A percentile compares a stretch with the other conserved stretches of the same genome.
These are phyloP conservation scores for Ferdinandea cuprea DNA, from an alignment of 2,888 invertebrate species.

Conservation along the genomic window DNA sequence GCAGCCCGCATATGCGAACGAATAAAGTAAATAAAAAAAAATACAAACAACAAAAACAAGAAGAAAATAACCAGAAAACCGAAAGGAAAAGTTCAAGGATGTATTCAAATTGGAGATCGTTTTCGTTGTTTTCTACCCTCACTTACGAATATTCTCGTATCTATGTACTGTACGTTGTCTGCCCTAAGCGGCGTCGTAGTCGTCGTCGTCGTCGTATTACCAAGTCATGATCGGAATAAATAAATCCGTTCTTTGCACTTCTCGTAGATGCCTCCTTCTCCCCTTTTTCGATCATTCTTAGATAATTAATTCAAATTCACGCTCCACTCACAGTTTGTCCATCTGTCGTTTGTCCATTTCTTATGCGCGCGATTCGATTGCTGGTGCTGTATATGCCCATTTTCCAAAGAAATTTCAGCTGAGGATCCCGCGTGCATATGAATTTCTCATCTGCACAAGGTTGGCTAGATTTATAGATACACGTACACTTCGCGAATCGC, in stretches of 20 bases:
- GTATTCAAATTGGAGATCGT: slow-evolving; percentile 64
- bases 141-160: neutral
- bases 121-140: slow-evolving; percentile 23
- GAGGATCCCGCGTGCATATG: slow-evolving; percentile 70
- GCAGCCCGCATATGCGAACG: slow-evolving; percentile 41
- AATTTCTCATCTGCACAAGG: slow-evolving; percentile 48
- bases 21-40: neutral
- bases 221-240: slow-evolving; percentile 69
- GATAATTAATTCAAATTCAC: slow-evolving; percentile 73
- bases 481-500: slow-evolving; percentile 56
- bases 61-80: slow-evolving; percentile 11
- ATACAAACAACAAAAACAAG: slow-evolving; percentile 20
- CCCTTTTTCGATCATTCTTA: slow-evolving; percentile 27
- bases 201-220: slow-evolving; percentile 35
- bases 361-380: neutral
- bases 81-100: slow-evolving; percentile 74
- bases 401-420: slow-evolving; percentile 68
- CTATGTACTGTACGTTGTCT: slow-evolving; percentile 2
- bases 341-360: slow-evolving; percentile 51
- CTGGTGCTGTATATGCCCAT: slow-evolving; percentile 12
- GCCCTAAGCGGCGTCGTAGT: slow-evolving; percentile 15
- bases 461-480: slow-evolving; percentile 53
- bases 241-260: slow-evolving; percentile 50
- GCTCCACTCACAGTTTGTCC: slow-evolving; percentile 63
- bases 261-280: too few species aligned